Conservation (phyloP, 2,113 vertebrate species). For the Brachionichthys hirsutus region DNA sequence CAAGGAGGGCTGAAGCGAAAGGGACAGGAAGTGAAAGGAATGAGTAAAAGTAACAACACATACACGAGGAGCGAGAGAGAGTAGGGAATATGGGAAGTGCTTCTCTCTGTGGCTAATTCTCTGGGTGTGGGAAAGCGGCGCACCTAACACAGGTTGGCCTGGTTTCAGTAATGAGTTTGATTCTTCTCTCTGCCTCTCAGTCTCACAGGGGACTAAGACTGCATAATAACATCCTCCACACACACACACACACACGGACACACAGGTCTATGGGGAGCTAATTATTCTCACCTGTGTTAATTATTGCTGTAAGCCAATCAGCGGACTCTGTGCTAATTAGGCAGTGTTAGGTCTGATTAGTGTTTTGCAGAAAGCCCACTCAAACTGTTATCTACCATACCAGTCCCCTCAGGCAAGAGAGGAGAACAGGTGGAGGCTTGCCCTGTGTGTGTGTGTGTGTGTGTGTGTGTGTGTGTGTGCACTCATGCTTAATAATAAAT, state of each 20-base stretch:
- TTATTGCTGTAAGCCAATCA: slow-evolving; percentile 99
- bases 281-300: slow-evolving; percentile 99
- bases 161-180: slow-evolving; percentile 91
- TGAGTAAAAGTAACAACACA: too few species aligned
- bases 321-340: slow-evolving; percentile 95
- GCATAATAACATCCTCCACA: slow-evolving; percentile 84
- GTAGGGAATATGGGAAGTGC: slow-evolving; percentile 27
- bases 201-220: slow-evolving; percentile 85
- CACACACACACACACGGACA: slow-evolving; percentile 33
- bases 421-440: slow-evolving; percentile 73
- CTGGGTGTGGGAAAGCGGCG: slow-evolving; percentile 74
- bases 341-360: slow-evolving; percentile 93
- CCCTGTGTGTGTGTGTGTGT: slow-evolving; percentile 35
- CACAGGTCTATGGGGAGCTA: slow-evolving; percentile 92
- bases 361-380: slow-evolving; percentile 83
- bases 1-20: slow-evolving; percentile 3
- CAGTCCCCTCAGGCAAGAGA: slow-evolving; percentile 68
- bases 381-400: slow-evolving; percentile 75
- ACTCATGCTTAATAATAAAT: slow-evolving; percentile 62
- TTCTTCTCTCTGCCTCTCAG: slow-evolving; percentile 85
- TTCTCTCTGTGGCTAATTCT: slow-evolving; percentile 73
- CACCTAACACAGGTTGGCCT: slow-evolving; percentile 83
- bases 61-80: neutral
- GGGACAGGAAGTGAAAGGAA: slow-evolving; percentile 3
- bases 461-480: slow-evolving; percentile 5